These are phyloP conservation scores for Autographa pulchrina DNA, from an alignment of 2,888 invertebrate species.

Conservation along the genomic window DNA sequence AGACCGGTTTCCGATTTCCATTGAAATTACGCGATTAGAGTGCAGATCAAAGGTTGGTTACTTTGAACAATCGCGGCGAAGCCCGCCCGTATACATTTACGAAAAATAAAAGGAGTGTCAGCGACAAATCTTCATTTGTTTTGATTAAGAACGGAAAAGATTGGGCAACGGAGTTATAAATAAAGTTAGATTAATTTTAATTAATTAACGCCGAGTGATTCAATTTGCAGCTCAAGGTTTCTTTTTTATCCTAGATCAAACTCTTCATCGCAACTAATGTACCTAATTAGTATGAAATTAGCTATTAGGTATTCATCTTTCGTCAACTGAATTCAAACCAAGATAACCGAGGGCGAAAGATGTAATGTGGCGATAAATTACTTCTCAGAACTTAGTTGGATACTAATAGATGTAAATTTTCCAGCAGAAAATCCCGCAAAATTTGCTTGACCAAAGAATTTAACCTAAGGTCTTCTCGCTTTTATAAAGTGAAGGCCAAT, in stretches of 20 bases:
- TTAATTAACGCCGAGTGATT: background rate
- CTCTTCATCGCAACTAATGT: background rate
- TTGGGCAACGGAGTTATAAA: background rate
- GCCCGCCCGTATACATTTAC: slow-evolving; percentile 41
- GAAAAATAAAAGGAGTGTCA: slow-evolving; percentile 25
- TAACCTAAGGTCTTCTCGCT: no score
- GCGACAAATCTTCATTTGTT: slow-evolving; percentile 10
- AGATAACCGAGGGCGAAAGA: no score
- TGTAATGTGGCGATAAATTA: no score
- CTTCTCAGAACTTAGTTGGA: no score
- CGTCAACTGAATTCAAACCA: no score
- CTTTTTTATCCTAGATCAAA: background rate
- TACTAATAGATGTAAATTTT: no score
- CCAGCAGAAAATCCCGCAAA: no score
- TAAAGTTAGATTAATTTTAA: slow-evolving; percentile 3
- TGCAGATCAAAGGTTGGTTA: slow-evolving; percentile 47
- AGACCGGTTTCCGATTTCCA: slow-evolving; percentile 50
- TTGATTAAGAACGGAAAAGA: background rate
- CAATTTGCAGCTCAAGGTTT: background rate
- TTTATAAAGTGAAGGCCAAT: no score
- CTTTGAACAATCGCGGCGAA: slow-evolving; percentile 32
- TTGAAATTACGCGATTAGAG: slow-evolving; percentile 53
- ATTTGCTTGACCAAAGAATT: no score
- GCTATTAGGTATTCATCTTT: no score
- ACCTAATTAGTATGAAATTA: no score